Evolutionary conservation across 2,888 invertebrate species (phyloP).

Genomic region (Drepana falcataria): DNA sequence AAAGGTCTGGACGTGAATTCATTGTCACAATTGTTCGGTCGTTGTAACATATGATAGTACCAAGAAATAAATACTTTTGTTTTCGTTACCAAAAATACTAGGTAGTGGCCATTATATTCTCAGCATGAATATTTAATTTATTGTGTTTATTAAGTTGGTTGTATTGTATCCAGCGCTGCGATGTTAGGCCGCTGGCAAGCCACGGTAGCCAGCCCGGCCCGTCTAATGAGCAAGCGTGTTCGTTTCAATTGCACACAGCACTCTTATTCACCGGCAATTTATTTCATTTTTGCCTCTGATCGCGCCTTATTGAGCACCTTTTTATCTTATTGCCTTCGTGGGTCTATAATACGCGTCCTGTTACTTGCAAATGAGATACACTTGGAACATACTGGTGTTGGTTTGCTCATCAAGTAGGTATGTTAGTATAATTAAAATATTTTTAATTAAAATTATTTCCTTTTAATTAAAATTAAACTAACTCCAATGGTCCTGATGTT

Average conservation of each 20-base stretch:
- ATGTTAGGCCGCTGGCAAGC: slow-evolving; percentile 16
- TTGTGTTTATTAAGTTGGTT: slow-evolving; percentile 25
- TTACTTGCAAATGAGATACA: slow-evolving; percentile 78
- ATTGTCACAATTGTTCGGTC: slow-evolving; percentile 46
- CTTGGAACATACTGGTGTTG: slow-evolving; percentile 60
- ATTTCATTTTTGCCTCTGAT: slow-evolving; percentile 78
- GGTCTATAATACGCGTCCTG: slow-evolving; percentile 76
- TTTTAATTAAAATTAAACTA: slow-evolving; percentile 25
- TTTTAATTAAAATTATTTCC: slow-evolving; percentile 21
- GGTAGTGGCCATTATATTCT: slow-evolving; percentile 17
- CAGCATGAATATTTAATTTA: slow-evolving; percentile 25
- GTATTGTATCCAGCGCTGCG: slow-evolving; percentile 14
- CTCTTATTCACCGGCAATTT: slow-evolving; percentile 77
- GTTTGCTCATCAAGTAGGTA: slow-evolving; percentile 64
- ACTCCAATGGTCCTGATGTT: slow-evolving; percentile 7
- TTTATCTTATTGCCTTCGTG: slow-evolving; percentile 76
- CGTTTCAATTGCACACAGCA: slow-evolving; percentile 76
- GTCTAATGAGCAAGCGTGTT: slow-evolving; percentile 78
- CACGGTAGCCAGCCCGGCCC: slow-evolving; percentile 20
- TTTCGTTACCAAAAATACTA: slow-evolving; percentile 10
- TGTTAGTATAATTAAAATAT: slow-evolving; percentile 67
- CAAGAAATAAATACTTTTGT: slow-evolving; percentile 17
- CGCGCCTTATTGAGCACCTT: slow-evolving; percentile 77
- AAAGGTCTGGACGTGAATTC: slow-evolving; percentile 45
- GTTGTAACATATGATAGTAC: slow-evolving; percentile 49